Evolutionary conservation across 1,140 invertebrate species (phyloP).

Genomic region (Hormaphis cornu): DNA sequence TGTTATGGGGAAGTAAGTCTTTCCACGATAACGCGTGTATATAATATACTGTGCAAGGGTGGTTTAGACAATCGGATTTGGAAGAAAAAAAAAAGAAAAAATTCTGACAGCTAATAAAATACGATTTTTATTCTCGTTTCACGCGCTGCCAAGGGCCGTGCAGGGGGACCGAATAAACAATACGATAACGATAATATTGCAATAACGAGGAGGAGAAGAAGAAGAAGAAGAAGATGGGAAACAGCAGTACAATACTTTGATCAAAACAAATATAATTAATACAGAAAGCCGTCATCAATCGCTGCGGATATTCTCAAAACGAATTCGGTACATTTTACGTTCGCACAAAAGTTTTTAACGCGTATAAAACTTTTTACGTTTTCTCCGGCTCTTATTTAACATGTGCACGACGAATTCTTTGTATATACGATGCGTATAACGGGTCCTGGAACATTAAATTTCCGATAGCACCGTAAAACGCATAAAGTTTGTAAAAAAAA

Average conservation of each 20-base stretch:
- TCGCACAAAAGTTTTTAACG: neutral
- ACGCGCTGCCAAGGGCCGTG: neutral
- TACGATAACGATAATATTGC: neutral
- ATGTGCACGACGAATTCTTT: too few species aligned
- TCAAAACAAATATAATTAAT: neutral
- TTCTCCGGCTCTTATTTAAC: neutral
- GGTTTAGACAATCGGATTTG: conserved; percentile 15
- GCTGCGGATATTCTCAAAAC: neutral
- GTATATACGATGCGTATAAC: neutral
- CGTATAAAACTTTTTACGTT: neutral
- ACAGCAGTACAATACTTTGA: neutral
- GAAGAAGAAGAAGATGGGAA: neutral
- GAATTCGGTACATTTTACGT: neutral
- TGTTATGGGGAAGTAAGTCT: neutral
- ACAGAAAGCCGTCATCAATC: neutral
- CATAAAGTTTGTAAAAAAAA: neutral
- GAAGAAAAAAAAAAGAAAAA: neutral
- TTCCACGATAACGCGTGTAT: neutral
- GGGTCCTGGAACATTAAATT: neutral
- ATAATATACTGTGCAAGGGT: neutral
- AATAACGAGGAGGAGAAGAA: neutral
- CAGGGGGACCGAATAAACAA: neutral
- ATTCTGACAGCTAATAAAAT: neutral
- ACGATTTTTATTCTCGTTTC: neutral
- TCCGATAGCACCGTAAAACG: neutral